Evolutionary conservation across 2,888 invertebrate species (phyloP).

Genomic region (Xestobium rufovillosum): DNA sequence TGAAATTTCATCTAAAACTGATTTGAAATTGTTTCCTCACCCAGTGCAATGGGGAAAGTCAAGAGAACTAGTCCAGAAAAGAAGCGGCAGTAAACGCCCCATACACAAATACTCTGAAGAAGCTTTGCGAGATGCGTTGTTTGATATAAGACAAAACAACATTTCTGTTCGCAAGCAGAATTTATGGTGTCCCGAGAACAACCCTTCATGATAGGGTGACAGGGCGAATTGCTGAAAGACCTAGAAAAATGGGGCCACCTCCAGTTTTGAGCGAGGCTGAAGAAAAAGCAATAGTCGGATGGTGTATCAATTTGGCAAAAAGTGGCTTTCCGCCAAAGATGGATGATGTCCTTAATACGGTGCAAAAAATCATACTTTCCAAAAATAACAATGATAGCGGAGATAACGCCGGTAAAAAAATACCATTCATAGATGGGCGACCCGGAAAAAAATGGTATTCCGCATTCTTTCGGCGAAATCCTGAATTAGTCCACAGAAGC

Average conservation of each 20-base stretch:
- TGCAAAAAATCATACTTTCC: constrained; percentile 4
- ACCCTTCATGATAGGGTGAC: constrained; percentile 14
- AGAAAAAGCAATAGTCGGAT: constrained; percentile 11
- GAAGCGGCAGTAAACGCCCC: constrained; percentile 7
- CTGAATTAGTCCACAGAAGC: constrained; percentile 8
- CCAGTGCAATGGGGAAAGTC: constrained; percentile 3
- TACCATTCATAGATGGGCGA: constrained; percentile 8
- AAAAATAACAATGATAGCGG: constrained; percentile 1
- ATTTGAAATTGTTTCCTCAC: constrained; percentile 1
- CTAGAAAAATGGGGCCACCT: constrained; percentile 11
- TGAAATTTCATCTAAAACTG: too few relatives aligned
- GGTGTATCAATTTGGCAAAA: constrained; percentile 13
- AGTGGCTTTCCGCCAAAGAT: constrained; percentile 13
- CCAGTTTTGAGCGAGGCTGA: constrained; percentile 2
- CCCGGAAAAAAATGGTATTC: constrained; percentile 22
- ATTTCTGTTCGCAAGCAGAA: constrained; percentile 9
- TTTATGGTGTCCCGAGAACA: constrained; percentile 12
- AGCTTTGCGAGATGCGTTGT: constrained; percentile 10
- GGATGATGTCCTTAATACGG: constrained; percentile 10
- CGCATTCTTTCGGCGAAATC: constrained; percentile 18
- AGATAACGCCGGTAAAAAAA: constrained; percentile 15
- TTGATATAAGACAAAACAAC: constrained; percentile 9
- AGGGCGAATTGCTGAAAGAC: constrained; percentile 11
- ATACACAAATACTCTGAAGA: constrained; percentile 11
- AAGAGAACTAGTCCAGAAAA: background rate